phyloP scores from a whole-genome alignment of 2,113 vertebrate genomes.

The Megaptera novaeangliae region DNA sequence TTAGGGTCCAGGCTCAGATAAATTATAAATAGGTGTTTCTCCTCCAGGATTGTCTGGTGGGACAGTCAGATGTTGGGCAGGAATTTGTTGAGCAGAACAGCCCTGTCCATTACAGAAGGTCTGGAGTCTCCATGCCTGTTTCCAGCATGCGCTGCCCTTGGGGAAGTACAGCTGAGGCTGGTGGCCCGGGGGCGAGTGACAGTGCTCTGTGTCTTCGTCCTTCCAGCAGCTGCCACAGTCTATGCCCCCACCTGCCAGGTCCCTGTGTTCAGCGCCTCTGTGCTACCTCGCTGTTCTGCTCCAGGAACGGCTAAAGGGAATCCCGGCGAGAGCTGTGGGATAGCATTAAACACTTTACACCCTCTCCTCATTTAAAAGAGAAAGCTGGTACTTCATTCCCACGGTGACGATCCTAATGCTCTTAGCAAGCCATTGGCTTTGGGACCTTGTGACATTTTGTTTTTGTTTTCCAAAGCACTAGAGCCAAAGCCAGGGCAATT shows the following conservation, averaged over 20 bases:
- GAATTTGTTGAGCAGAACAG: neutral
- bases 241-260: no score
- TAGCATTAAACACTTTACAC: neutral
- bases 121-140: neutral
- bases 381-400: neutral
- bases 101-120: neutral
- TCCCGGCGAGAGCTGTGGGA: neutral
- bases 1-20: neutral
- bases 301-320: neutral
- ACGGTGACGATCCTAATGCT: neutral
- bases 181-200: neutral
- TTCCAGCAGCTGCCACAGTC: rapidly evolving
- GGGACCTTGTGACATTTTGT: neutral
- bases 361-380: neutral
- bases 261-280: rapidly evolving
- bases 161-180: neutral
- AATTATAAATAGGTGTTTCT: neutral
- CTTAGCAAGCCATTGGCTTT: neutral
- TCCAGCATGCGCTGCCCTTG: neutral
- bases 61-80: neutral
- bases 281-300: neutral
- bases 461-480: conserved; percentile 35
- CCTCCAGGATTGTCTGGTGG: neutral
- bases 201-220: neutral
- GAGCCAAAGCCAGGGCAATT: conserved; percentile 20